Evolutionary conservation across 2,888 invertebrate species (phyloP).

Genomic region (Eupithecia dodoneata): DNA sequence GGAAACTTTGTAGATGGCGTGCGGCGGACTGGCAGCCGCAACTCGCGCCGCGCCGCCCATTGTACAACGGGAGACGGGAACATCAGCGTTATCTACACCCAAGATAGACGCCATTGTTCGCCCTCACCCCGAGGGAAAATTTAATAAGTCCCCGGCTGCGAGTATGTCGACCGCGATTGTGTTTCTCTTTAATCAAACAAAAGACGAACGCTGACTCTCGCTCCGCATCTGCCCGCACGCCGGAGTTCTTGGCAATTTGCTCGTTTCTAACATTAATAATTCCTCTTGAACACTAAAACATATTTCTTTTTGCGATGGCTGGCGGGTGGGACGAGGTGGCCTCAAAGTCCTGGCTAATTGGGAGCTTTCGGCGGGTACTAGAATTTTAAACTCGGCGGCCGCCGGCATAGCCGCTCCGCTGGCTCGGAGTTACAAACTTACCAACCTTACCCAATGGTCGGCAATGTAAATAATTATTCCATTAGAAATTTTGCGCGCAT

Average conservation of each 20-base stretch:
- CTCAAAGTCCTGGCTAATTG: conserved; percentile 80
- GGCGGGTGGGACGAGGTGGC: conserved; percentile 59
- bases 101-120: conserved; percentile 76
- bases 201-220: conserved; percentile 57
- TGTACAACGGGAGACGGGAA: conserved; percentile 65
- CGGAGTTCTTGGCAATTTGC: conserved; percentile 41
- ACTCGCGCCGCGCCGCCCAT: conserved; percentile 56
- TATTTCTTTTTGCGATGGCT: conserved; percentile 77
- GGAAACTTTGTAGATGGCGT: conserved; percentile 69
- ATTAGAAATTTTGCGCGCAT: conserved; percentile 55
- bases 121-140: conserved; percentile 69
- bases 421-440: conserved; percentile 48
- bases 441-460: conserved; percentile 49
- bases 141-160: conserved; percentile 71
- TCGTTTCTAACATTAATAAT: conserved; percentile 65
- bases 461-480: conserved; percentile 66
- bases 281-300: conserved; percentile 66
- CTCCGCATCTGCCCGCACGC: conserved; percentile 49
- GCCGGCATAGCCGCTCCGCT: conserved; percentile 51
- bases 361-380: conserved; percentile 75
- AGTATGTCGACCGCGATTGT: conserved; percentile 69
- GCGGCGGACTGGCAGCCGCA: conserved; percentile 62
- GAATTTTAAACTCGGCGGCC: conserved; percentile 68
- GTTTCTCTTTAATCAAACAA: conserved; percentile 73
- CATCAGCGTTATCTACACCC: conserved; percentile 74